Percentiles rank a stretch among this genome's conserved stretches.
These are phyloP conservation scores for Sipha maydis DNA, from an alignment of 2,888 invertebrate species.

Conservation along the genomic window DNA sequence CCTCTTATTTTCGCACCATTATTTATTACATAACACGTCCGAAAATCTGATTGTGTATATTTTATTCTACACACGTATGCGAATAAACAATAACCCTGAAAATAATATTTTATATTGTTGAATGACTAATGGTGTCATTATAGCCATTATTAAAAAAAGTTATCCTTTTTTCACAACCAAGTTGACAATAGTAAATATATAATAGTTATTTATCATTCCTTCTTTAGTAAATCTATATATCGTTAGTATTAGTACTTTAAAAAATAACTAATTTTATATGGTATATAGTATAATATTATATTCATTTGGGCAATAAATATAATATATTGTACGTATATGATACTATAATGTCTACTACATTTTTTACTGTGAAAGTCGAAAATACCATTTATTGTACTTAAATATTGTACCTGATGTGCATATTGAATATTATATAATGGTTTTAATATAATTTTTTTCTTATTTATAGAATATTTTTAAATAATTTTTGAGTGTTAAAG, in stretches of 20 bases:
- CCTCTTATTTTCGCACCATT: conserved; percentile 18
- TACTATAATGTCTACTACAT: background rate
- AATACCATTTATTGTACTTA: background rate
- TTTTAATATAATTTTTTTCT: background rate
- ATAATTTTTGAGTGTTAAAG: background rate
- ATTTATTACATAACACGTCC: conserved; percentile 10
- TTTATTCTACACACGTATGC: conserved; percentile 26
- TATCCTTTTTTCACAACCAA: conserved; percentile 19
- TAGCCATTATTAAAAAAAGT: background rate
- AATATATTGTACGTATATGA: too few relatives aligned
- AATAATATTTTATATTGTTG: conserved; percentile 30
- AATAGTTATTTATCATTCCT: background rate
- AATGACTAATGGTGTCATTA: conserved; percentile 25
- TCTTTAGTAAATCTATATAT: background rate
- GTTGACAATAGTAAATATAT: conserved; percentile 22
- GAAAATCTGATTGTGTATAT: background rate
- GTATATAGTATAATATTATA: too few relatives aligned
- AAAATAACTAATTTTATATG: background rate
- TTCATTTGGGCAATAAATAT: too few relatives aligned
- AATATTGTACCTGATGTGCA: background rate
- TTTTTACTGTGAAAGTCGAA: background rate
- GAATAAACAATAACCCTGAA: conserved; percentile 27
- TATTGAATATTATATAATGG: background rate
- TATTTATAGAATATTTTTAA: background rate
- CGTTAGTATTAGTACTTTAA: background rate